These are phyloP conservation scores for Procapra przewalskii DNA, from an alignment of 2,113 vertebrate genomes.

Conservation along the genomic window DNA sequence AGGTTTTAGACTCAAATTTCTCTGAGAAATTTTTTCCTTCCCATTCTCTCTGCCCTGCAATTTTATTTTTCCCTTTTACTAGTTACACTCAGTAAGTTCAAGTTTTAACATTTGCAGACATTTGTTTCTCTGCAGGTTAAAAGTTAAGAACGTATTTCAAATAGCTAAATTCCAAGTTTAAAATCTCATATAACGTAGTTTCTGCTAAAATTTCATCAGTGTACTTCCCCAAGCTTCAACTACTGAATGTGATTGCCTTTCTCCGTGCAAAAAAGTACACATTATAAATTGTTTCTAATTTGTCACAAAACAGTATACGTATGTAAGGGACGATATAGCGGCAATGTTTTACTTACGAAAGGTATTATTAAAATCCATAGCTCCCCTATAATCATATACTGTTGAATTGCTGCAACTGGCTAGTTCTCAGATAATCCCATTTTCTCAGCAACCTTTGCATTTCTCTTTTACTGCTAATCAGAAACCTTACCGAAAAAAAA, in stretches of 20 bases:
- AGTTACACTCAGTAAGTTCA: background rate
- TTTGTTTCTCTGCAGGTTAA: background rate
- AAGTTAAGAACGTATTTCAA: constrained; percentile 5
- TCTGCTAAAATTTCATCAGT: background rate
- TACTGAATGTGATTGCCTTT: background rate
- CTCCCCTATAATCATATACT: background rate
- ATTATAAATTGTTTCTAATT: background rate
- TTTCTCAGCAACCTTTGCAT: background rate
- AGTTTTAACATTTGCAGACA: background rate
- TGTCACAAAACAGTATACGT: background rate
- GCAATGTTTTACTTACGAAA: background rate
- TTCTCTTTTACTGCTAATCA: background rate
- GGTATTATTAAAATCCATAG: background rate
- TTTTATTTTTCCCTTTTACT: background rate
- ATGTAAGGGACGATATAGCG: background rate
- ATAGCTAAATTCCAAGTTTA: background rate
- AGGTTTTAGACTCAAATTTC: background rate
- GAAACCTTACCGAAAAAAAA: background rate
- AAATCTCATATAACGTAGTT: background rate
- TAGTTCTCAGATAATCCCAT: background rate
- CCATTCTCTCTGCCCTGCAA: background rate
- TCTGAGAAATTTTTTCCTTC: background rate
- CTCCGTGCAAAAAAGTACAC: background rate
- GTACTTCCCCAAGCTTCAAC: background rate
- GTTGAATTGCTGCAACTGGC: background rate